These are phyloP conservation scores for Coremacera marginata DNA, from an alignment of 2,888 invertebrate genomes.

Conservation along the genomic window DNA sequence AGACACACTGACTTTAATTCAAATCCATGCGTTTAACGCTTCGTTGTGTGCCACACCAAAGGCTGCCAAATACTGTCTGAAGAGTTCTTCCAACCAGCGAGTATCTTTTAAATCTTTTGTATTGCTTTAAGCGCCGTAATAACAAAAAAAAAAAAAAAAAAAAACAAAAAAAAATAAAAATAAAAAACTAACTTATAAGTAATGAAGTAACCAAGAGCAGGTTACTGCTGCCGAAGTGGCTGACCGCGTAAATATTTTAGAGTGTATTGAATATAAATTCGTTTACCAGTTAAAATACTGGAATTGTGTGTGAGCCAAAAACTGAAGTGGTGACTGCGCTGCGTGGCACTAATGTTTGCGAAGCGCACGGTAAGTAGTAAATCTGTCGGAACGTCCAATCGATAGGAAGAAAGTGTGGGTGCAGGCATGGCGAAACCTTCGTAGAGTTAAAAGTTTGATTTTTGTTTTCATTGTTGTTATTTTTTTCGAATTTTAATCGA, in stretches of 20 bases:
- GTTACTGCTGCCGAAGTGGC: constrained; percentile 13
- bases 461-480: too few species aligned
- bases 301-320: neutral
- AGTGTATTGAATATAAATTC: constrained; percentile 21
- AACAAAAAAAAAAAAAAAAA: neutral
- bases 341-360: too few species aligned
- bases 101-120: constrained; percentile 31
- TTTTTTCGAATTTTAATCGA: too few species aligned
- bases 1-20: neutral
- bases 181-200: neutral
- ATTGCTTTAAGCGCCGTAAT: neutral
- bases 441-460: too few species aligned
- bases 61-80: constrained; percentile 28
- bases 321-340: too few species aligned
- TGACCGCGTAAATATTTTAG: constrained; percentile 5
- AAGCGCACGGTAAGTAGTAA: too few species aligned
- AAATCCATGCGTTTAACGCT: constrained; percentile 3
- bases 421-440: too few species aligned
- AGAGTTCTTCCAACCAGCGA: neutral
- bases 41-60: constrained; percentile 6
- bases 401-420: too few species aligned
- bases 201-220: neutral
- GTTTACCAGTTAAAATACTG: neutral
- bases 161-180: neutral
- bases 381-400: too few species aligned